These are phyloP conservation scores for Agrypnus murinus DNA, from an alignment of 2,888 invertebrate species.

Conservation along the genomic window DNA sequence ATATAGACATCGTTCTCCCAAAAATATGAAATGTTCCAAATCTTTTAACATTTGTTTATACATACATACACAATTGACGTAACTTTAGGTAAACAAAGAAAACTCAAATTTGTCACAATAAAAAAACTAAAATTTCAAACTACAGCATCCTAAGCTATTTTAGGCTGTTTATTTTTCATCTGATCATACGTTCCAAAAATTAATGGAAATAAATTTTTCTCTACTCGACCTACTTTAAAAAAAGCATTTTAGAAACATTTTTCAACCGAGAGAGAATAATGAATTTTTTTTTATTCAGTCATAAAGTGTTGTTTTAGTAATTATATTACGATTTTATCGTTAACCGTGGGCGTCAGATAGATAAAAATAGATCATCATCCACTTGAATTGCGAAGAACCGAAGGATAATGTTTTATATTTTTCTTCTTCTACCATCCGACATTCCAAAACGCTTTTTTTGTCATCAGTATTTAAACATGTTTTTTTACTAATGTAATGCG, in stretches of 20 bases:
- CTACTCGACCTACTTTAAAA: constrained; percentile 29
- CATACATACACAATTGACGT: too few species aligned
- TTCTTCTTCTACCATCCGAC: constrained; percentile 33
- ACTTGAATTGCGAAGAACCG: constrained; percentile 44
- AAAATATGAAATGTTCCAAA: too few species aligned
- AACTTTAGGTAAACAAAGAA: too few species aligned
- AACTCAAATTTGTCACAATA: too few species aligned
- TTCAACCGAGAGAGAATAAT: constrained; percentile 6
- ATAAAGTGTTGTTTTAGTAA: constrained; percentile 44
- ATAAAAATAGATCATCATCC: constrained; percentile 49
- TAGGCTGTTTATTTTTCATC: too few species aligned
- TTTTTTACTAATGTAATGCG: constrained; percentile 19
- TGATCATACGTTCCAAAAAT: too few species aligned
- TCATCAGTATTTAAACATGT: constrained; percentile 33
- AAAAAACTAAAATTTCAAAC: too few species aligned
- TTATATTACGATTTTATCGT: constrained; percentile 48
- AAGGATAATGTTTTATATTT: constrained; percentile 28
- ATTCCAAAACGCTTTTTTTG: constrained; percentile 43
- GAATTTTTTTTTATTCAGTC: constrained; percentile 36
- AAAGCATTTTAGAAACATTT: constrained; percentile 11
- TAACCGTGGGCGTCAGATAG: constrained; percentile 43
- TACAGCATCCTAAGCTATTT: too few species aligned
- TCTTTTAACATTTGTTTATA: too few species aligned
- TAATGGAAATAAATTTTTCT: too few species aligned
- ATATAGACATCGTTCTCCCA: too few species aligned